Evolutionary conservation across 2,888 invertebrate species (phyloP).

Genomic region (Conomelus anceps): DNA sequence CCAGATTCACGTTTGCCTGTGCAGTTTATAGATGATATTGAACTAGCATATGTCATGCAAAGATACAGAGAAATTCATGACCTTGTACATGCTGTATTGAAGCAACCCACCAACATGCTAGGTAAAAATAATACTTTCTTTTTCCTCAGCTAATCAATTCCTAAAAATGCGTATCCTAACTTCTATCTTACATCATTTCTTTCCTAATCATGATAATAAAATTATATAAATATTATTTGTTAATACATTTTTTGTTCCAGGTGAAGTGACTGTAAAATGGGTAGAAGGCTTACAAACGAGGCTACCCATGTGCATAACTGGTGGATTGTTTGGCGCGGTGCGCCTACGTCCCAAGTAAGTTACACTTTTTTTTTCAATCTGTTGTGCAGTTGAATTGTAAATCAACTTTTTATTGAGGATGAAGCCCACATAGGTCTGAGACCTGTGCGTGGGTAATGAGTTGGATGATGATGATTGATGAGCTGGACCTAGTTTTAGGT

Average conservation of each 20-base stretch:
- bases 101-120: conserved; percentile 92
- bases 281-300: conserved; percentile 92
- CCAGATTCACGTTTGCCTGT: conserved; percentile 88
- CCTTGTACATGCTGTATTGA: conserved; percentile 81
- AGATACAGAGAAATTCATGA: conserved; percentile 97
- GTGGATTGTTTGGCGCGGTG: conserved; percentile 85
- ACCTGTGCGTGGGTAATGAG: too few relatives aligned
- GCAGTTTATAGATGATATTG: conserved; percentile 81
- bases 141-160: too few relatives aligned
- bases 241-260: conserved; percentile 36
- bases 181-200: too few relatives aligned
- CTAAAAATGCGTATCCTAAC: too few relatives aligned
- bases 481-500: too few relatives aligned
- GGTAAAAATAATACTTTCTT: conserved; percentile 43
- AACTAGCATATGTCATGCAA: conserved; percentile 93
- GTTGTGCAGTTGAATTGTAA: not conserved
- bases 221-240: not conserved
- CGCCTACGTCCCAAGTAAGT: conserved; percentile 72
- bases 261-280: conserved; percentile 93
- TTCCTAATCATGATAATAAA: not conserved
- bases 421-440: too few relatives aligned
- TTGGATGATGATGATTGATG: too few relatives aligned
- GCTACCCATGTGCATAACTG: conserved; percentile 92
- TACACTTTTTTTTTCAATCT: conserved; percentile 36
- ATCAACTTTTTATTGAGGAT: too few relatives aligned